phyloP scores from a whole-genome alignment of 2,888 invertebrate genomes.

The Drosophila acutilabella region DNA sequence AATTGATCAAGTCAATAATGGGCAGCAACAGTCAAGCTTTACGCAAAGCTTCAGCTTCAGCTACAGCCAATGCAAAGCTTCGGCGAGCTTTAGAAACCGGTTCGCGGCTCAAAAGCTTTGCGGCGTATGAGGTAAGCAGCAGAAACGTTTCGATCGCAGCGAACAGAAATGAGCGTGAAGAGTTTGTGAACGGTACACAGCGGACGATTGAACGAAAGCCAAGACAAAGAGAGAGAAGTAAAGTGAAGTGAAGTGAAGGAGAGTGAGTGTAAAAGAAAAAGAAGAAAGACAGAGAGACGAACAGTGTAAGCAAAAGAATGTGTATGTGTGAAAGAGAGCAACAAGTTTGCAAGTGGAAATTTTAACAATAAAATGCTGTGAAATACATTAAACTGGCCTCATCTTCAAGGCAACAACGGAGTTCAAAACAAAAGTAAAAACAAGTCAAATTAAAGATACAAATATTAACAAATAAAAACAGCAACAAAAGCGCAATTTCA shows the following conservation, averaged over 20 bases:
- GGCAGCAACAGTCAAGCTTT: constrained; percentile 24
- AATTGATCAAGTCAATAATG: neutral
- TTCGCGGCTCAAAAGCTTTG: constrained; percentile 50
- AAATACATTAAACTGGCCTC: constrained; percentile 58
- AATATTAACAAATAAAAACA: constrained; percentile 6
- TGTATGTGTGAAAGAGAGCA: constrained; percentile 63
- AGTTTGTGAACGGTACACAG: constrained; percentile 82
- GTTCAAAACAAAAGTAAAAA: constrained; percentile 30
- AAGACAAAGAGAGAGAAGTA: constrained; percentile 26
- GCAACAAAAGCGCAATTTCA: constrained; percentile 26
- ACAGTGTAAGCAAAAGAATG: constrained; percentile 43
- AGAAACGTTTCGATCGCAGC: constrained; percentile 67
- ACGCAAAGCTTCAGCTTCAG: neutral
- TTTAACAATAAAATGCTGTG: constrained; percentile 77
- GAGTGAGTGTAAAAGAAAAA: constrained; percentile 18
- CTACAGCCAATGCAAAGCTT: constrained; percentile 34
- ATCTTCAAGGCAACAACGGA: constrained; percentile 54
- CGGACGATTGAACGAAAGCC: constrained; percentile 51
- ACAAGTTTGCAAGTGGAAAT: constrained; percentile 79
- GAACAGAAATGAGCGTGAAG: constrained; percentile 82
- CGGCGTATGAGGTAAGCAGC: constrained; percentile 70
- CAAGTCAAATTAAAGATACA: constrained; percentile 5
- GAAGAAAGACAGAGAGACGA: constrained; percentile 17
- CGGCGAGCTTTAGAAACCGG: constrained; percentile 9
- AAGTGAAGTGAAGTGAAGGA: constrained; percentile 24